Percentiles rank a stretch among this genome's conserved stretches.
Conservation (phyloP, 1,140 invertebrate species). For the Sminthurides bifidus region DNA sequence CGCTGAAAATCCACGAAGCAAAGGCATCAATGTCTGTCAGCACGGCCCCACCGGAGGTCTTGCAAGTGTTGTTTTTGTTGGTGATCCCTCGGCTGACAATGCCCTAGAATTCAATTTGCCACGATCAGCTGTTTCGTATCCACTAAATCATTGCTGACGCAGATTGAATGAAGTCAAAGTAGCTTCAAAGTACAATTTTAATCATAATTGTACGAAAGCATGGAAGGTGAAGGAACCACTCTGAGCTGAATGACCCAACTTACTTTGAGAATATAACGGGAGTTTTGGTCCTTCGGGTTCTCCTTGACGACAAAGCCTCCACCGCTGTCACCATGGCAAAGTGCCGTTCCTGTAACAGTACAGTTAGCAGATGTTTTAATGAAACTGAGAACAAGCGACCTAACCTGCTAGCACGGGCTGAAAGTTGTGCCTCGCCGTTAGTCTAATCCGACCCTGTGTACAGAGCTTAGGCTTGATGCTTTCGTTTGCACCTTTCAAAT, state of each 20-base stretch:
- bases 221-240: too few species aligned
- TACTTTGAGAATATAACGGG: constrained; percentile 5
- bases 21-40: constrained; percentile 7
- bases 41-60: neutral
- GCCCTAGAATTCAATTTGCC: constrained; percentile 2
- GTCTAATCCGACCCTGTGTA: neutral
- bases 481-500: neutral
- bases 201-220: too few species aligned
- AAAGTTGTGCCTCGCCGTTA: neutral
- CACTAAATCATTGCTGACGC: neutral
- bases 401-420: neutral
- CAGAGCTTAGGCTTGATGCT: too few species aligned
- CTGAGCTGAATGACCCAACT: neutral
- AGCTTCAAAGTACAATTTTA: neutral
- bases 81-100: constrained; percentile 3
- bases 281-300: neutral
- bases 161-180: neutral
- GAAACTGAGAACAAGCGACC: neutral
- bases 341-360: neutral
- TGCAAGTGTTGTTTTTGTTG: neutral
- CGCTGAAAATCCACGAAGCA: constrained; percentile 7
- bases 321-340: constrained; percentile 10
- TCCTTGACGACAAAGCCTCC: neutral
- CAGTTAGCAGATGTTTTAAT: neutral
- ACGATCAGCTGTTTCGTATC: neutral